Evolutionary conservation across 2,888 invertebrate genomes (phyloP).

Genomic region (Melanchra persicariae): DNA sequence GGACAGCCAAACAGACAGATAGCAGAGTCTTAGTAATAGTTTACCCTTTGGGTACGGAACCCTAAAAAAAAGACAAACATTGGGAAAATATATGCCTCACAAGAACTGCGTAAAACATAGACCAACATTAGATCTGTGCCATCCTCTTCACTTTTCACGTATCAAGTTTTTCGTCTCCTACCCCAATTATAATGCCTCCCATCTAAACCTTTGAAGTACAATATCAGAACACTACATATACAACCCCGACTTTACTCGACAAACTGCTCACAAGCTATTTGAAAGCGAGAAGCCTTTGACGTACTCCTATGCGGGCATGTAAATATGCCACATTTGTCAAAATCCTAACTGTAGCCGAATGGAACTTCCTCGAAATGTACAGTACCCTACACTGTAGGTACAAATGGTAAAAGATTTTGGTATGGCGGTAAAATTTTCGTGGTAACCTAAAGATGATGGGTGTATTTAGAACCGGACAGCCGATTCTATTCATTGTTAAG

Average conservation of each 20-base stretch:
- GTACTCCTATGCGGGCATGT: constrained; percentile 34
- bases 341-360: constrained; percentile 23
- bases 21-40: no score
- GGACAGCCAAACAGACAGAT: no score
- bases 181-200: not conserved
- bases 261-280: constrained; percentile 33
- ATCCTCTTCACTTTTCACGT: no score
- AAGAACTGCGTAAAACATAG: no score
- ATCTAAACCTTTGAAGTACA: not conserved
- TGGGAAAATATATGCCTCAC: no score
- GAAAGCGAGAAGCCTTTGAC: constrained; percentile 41
- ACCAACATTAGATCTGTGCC: no score
- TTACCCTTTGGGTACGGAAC: no score
- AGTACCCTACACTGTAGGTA: constrained; percentile 1
- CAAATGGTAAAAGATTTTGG: not conserved
- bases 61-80: no score
- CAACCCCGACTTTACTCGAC: not conserved
- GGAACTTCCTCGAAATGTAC: constrained; percentile 19
- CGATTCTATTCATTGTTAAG: no score
- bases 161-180: not conserved
- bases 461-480: no score
- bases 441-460: no score
- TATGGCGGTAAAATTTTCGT: not conserved
- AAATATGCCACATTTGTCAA: constrained; percentile 45
- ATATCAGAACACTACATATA: constrained; percentile 3